Evolutionary conservation across 2,797 vertebrate species (phyloP), one percentile per base, ranked within the genome.

Genomic region (Cyprinella venusta): DNA sequence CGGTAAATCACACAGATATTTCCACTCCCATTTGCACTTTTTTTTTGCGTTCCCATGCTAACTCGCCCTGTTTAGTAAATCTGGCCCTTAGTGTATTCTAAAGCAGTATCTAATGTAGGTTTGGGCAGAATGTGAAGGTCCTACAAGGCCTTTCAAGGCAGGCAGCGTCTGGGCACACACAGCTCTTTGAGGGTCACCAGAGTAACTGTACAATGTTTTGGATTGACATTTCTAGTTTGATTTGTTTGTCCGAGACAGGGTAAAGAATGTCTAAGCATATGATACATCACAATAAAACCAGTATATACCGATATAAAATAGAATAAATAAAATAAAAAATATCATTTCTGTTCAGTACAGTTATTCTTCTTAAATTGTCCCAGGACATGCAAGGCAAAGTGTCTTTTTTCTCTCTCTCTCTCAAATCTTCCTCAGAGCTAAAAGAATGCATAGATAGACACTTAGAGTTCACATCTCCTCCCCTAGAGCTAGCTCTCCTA

Each of bases 271-370:
- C 82, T 61, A 71, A 86, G 91, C 87, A 69, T 89, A 91, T 88
- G 89, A 90, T 84, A 90, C 91, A 93, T 92, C 88, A 86, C 79
- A 67, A 79, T 91, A 95, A 95, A 93, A 90, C 94, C 93, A 91
- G 92, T 94, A 94, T 94, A 96, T 94, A 95, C 95, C 93, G 93
- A 96, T 98, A 97, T 92, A 97, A 98, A 98, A 97, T 96, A 97
- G 94, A 98, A 98, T 98, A 98, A 98, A 98, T 98, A 97, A 97
- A 97, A 97, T 97, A 96, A 97, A 97, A 94, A 96, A 97, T 96
- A 96, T 87, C 69, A 79, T 95, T 95, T 96, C 94, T 93, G 85
- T 94, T 94, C 91, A 92, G 88, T 91, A 93, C 92, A 90, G 91
- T 89, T 92, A 92, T 86, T 88, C 89, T 89, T 91, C 86, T 89